Conservation (phyloP, 2,113 vertebrate genomes). For the Apistogramma diplotaenia region DNA sequence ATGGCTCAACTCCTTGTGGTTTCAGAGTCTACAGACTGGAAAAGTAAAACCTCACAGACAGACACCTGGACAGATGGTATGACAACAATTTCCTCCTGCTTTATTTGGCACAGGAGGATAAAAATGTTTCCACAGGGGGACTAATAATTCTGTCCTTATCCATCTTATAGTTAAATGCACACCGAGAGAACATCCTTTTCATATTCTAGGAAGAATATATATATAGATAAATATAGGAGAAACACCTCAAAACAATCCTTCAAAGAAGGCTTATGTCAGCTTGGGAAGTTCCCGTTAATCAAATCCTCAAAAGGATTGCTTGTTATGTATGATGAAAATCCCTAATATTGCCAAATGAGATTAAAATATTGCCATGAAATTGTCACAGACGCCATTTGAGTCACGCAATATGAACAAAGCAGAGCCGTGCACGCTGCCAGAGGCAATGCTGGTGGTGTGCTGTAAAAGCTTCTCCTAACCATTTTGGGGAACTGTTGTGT, state of each 20-base stretch:
- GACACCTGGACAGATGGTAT: no score
- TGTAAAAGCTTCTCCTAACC: slow-evolving; percentile 70
- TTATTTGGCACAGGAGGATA: no score
- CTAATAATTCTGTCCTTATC: no score
- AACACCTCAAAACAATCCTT: neutral
- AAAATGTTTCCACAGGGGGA: no score
- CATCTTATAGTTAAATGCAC: neutral
- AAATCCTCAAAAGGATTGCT: neutral
- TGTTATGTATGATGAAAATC: neutral
- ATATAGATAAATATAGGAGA: neutral
- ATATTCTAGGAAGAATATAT: neutral
- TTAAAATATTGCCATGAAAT: neutral
- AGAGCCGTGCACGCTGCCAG: neutral
- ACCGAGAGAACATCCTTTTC: neutral
- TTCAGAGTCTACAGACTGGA: no score
- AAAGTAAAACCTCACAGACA: no score
- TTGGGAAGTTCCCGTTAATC: neutral
- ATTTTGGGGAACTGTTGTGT: slow-evolving; percentile 95
- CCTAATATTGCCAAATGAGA: slow-evolving; percentile 8
- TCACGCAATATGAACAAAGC: neutral
- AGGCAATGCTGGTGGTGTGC: neutral
- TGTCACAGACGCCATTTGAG: neutral
- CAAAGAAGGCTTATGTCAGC: neutral
- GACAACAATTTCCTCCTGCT: no score
- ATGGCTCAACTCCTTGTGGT: no score